A percentile compares a stretch with the other conserved stretches of the same genome.
These are phyloP conservation scores for Bungarus multicinctus DNA, from an alignment of 2,113 vertebrate genomes.

Conservation along the genomic window DNA sequence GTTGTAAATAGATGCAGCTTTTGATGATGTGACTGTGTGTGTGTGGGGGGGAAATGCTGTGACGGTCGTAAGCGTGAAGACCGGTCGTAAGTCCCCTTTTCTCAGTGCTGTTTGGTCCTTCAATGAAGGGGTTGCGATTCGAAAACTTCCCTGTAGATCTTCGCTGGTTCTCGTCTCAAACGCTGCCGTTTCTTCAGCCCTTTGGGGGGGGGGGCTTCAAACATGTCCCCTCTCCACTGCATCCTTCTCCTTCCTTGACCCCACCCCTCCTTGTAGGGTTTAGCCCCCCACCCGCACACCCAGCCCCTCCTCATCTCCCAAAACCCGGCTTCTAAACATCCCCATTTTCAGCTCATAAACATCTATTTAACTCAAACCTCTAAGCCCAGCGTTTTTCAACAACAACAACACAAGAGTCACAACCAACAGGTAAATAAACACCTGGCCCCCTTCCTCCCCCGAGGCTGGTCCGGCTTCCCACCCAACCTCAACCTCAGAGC, in stretches of 20 bases:
- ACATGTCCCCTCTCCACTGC: neutral
- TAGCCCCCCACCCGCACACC: neutral
- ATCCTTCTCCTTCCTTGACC: neutral
- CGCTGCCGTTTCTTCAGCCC: neutral
- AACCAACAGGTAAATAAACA: constrained; percentile 5
- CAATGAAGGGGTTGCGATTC: neutral
- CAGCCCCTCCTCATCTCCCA: neutral
- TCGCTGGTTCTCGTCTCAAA: neutral
- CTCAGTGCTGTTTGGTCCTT: neutral
- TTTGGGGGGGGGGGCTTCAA: neutral
- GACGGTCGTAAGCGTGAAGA: neutral
- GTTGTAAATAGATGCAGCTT: neutral
- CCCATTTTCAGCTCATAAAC: neutral
- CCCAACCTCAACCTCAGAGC: neutral
- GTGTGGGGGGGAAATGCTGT: no score
- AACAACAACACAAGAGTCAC: neutral
- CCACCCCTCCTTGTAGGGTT: neutral
- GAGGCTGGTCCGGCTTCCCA: neutral
- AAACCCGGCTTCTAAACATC: neutral
- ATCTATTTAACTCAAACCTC: neutral
- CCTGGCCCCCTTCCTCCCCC: no score
- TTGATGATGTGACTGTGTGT: neutral
- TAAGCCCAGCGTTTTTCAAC: neutral
- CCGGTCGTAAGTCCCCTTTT: neutral
- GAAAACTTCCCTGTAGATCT: neutral